These are phyloP conservation scores for Trachurus trachurus DNA, from an alignment of 2,797 vertebrate genomes.

Conservation along the genomic window DNA sequence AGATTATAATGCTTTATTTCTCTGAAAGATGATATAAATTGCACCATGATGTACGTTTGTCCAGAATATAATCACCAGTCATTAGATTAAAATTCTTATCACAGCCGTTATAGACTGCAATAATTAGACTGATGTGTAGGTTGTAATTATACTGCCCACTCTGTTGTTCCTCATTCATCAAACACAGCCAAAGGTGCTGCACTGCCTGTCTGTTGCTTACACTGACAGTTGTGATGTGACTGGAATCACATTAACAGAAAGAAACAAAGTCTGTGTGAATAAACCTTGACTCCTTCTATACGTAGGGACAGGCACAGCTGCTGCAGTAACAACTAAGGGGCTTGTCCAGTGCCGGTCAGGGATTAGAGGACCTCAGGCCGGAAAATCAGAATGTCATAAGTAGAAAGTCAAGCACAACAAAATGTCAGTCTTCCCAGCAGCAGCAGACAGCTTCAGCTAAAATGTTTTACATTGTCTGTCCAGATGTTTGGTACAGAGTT, in stretches of 20 bases:
- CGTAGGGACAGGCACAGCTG: slow-evolving; percentile 13
- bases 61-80: not conserved
- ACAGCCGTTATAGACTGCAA: not conserved
- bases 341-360: slow-evolving; percentile 6
- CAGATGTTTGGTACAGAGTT: slow-evolving; percentile 30
- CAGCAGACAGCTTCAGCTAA: slow-evolving; percentile 14
- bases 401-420: slow-evolving; percentile 25
- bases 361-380: slow-evolving; percentile 30
- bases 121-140: not conserved
- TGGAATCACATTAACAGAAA: slow-evolving; percentile 23
- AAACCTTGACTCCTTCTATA: not conserved
- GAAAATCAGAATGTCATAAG: slow-evolving; percentile 31
- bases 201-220: not conserved
- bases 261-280: slow-evolving; percentile 13
- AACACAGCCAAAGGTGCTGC: not conserved
- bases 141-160: not conserved
- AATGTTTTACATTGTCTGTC: not conserved
- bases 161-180: not conserved
- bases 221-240: slow-evolving; percentile 7
- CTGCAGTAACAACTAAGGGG: slow-evolving; percentile 16
- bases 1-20: not conserved
- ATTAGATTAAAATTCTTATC: not conserved
- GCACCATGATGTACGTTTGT: not conserved
- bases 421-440: slow-evolving; percentile 36
- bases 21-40: not conserved